Base-by-base conservation (phyloP, 35 echinoderm and acorn worm genomes). In the Heliocidaris tuberculata region DNA sequence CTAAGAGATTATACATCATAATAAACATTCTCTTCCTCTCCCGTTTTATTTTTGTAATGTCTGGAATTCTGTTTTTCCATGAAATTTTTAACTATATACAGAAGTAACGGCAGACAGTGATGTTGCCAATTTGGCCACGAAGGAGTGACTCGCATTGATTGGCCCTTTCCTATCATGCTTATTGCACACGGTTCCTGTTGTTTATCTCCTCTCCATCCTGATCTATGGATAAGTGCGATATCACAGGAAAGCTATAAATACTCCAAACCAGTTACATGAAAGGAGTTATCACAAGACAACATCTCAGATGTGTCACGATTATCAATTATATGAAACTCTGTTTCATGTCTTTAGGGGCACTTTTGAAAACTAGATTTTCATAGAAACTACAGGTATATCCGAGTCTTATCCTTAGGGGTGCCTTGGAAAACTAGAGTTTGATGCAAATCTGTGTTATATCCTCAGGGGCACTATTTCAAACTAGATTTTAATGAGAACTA, bases 141-240 rank as follows among this genome's bases (percentile, higher is more conserved):
- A 7, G 27, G 21, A 19, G 65, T 5, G 21, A 78, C 65, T 21
- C 4, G 65, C 65, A 27, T 24, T 78, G 65, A 78, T 78, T 78
- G 65, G 65, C 65, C 6, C 65, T 78, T 78, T 78, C 65, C 65
- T 78, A 78, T 78, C 65, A 78, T n/a, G 65, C 65, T n/a, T 78
- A 78, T 78, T 78, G 65, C 65, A 78, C 65, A 78, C 17, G 19
- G 19, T 78, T 78, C 65, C 65, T 78, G 65, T 78, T 27, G 65
- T 78, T 78, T 78, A 78, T 78, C 65, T 78, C 15, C 17, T 21
- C 65, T 78, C 65, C 65, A 78, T 78, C 65, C 65, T 78, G 65
- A 21, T 78, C 19, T n/a, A n/a, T 19, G 21, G 27, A 78, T n/a
- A 78, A 78, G 21, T 78, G 65, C 7, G 2, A 78, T 21, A 78